A percentile compares a stretch with the other conserved stretches of the same genome.
phyloP scores from a whole-genome alignment of 2,113 vertebrate genomes.

The Fregetta grallaria region DNA sequence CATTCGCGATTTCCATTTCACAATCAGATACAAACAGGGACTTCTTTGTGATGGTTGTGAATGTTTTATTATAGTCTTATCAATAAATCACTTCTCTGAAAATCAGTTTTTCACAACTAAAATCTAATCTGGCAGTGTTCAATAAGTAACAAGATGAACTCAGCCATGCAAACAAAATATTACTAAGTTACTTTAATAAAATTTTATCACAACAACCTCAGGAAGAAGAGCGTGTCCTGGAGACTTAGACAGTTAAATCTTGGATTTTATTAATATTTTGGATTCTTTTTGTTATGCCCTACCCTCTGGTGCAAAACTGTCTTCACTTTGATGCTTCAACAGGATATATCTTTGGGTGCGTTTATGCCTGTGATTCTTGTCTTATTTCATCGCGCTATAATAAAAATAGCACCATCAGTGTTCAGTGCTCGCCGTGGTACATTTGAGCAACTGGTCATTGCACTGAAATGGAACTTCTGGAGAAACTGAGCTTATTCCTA shows the following conservation, averaged over 20 bases:
- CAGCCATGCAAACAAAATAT: slow-evolving; percentile 46
- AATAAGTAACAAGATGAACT: slow-evolving; percentile 37
- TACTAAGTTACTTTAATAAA: slow-evolving; percentile 58
- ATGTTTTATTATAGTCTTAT: slow-evolving; percentile 39
- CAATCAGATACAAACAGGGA: neutral
- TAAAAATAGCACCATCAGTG: neutral
- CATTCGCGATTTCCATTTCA: neutral
- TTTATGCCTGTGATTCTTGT: neutral
- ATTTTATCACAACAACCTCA: slow-evolving; percentile 34
- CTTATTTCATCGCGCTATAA: neutral
- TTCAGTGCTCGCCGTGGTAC: neutral
- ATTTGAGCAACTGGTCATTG: neutral
- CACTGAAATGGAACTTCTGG: neutral
- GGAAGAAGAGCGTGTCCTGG: neutral
- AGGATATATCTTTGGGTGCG: neutral
- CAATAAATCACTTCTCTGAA: neutral
- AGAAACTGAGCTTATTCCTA: neutral
- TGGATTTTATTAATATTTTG: slow-evolving; percentile 40
- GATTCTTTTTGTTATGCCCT: neutral
- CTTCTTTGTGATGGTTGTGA: neutral
- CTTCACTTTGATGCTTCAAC: neutral
- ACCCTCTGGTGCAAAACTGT: neutral
- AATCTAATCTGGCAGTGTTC: slow-evolving; percentile 35
- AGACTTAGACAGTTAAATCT: slow-evolving; percentile 10
- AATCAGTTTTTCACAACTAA: slow-evolving; percentile 32